A percentile compares a stretch with the other conserved stretches of the same genome.
Conservation (phyloP, 2,888 invertebrate species). For the Torymus auratus region DNA sequence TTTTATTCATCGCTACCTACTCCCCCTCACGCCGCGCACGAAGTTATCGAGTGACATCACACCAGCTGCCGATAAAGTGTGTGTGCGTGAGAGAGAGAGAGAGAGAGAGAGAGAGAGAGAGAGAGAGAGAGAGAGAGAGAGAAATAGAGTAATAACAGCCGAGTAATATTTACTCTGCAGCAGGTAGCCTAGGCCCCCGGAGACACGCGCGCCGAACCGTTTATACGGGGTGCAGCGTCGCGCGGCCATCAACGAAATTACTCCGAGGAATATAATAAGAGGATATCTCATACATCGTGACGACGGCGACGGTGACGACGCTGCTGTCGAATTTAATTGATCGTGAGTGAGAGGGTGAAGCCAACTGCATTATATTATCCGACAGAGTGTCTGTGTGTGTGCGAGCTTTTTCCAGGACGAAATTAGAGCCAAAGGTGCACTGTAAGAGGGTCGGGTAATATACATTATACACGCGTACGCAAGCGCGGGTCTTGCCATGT, state of each 20-base stretch:
- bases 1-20: no score
- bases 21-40: neutral
- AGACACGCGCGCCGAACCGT: no score
- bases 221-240: slow-evolving; percentile 11
- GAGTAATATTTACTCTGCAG: slow-evolving; percentile 41
- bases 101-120: no score
- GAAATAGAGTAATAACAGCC: slow-evolving; percentile 20
- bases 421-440: no score
- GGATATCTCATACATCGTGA: neutral
- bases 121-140: no score
- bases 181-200: no score
- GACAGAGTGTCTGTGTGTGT: no score
- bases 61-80: neutral
- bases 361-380: slow-evolving; percentile 21
- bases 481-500: no score
- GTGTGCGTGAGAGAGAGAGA: no score
- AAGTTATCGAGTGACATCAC: slow-evolving; percentile 41
- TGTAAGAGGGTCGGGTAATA: no score
- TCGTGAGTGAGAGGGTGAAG: neutral
- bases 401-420: no score
- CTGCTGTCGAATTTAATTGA: slow-evolving; percentile 47
- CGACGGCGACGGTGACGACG: neutral
- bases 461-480: no score
- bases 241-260: slow-evolving; percentile 47
- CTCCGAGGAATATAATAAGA: slow-evolving; percentile 32